Evolutionary conservation across 2,888 invertebrate genomes (phyloP), one percentile per base, ranked within the genome.

Genomic region (Bellardia bayeri): DNA sequence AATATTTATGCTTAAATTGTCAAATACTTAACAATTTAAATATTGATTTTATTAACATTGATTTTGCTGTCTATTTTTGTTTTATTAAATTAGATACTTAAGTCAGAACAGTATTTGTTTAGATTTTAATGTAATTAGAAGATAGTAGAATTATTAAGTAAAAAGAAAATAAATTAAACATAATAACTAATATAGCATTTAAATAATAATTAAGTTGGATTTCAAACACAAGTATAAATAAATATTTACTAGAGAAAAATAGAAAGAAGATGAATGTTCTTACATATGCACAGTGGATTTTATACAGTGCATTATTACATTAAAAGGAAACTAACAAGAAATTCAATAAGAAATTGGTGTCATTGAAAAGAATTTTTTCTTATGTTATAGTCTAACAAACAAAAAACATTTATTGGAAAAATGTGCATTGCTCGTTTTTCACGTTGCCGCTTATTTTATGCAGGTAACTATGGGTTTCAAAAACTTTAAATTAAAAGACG

Each of bases 1-100:
- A 72, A 81, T 63, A 54, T 68, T 66, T 13, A 74, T 81, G 14
- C 81, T 66, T 72, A 74, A 84, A 68, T 68, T 84, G 87, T 84
- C 76, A 66, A 76, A 63, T 69, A 16, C 23, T 56, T 33, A 82
- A 86, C 61, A 37, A 76, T 58, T 54, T 23, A 45, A 61, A 63
- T 61, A n/a, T 66, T 66, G 72, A 79, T 74, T 72, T 79, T 30
- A 79, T 79, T 72, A 51, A 30, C 14, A 75, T 30, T 51, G 49
- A 37, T 56, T 66, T 33, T 9, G 11, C 14, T 64, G 1, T 74
- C 3, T 23, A 30, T 13, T 30, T 37, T 64, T 54, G 5, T 51
- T 13, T 13, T 23, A 7, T 40, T 9, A 45, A 45, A 74, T 74
- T 58, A 56, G 0, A 72, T 14, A 14, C n/a, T 61, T 72, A 23